Percentiles rank a stretch among this genome's conserved stretches.
phyloP scores from a whole-genome alignment of 2,888 invertebrate genomes.

The Cremastinae sp. region DNA sequence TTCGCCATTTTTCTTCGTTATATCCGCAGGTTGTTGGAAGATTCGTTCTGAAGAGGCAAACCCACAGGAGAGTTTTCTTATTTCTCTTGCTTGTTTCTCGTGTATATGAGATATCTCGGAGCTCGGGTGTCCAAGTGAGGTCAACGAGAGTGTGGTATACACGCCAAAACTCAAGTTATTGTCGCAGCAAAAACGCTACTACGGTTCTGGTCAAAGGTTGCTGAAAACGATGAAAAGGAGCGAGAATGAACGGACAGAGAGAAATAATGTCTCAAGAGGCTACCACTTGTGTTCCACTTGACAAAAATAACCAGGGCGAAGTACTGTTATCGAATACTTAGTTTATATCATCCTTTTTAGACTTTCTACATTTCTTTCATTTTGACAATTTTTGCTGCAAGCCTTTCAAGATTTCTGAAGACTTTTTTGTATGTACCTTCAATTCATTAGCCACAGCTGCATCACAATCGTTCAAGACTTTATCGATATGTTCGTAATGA shows the following conservation, averaged over 20 bases:
- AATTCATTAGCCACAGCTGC: too few relatives aligned
- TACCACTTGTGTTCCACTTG: constrained; percentile 45
- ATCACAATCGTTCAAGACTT: too few relatives aligned
- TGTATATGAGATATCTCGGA: not conserved
- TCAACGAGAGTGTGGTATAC: constrained; percentile 42
- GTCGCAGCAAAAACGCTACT: constrained; percentile 48
- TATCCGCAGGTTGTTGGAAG: constrained; percentile 44
- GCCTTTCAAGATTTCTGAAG: too few relatives aligned
- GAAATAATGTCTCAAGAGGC: constrained; percentile 56
- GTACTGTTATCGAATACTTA: constrained; percentile 52
- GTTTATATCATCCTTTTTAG: constrained; percentile 25
- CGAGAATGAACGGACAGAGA: constrained; percentile 14
- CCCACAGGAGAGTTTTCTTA: constrained; percentile 45
- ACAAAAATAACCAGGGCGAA: constrained; percentile 44
- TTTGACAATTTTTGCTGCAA: not conserved
- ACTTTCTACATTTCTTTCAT: constrained; percentile 27
- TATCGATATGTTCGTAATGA: too few relatives aligned
- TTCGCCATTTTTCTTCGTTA: constrained; percentile 48
- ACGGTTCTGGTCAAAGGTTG: constrained; percentile 53
- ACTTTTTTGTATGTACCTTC: too few relatives aligned
- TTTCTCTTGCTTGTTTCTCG: constrained; percentile 18
- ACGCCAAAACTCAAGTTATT: constrained; percentile 60
- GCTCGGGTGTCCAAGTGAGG: constrained; percentile 43
- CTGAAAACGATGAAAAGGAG: too few relatives aligned
- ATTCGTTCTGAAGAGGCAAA: constrained; percentile 44